A percentile compares a stretch with the other conserved stretches of the same genome.
Conservation (phyloP, 2,888 invertebrate genomes). For the Ennomos fuscantarius region DNA sequence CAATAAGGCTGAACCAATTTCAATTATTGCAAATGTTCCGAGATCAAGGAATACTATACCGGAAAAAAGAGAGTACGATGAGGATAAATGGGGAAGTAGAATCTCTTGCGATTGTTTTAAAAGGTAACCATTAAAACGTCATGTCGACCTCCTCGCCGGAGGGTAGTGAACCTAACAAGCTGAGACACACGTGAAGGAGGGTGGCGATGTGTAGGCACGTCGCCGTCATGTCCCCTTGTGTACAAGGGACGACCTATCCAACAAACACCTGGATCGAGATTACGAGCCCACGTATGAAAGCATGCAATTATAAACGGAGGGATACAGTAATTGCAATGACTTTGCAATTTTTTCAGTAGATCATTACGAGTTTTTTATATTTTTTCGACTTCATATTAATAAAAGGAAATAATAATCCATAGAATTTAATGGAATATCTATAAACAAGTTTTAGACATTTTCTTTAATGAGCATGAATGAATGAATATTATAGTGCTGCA, state of each 20-base stretch:
- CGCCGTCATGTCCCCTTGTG: slow-evolving; percentile 31
- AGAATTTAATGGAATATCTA: too few relatives aligned
- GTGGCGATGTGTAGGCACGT: slow-evolving; percentile 18
- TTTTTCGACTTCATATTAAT: too few relatives aligned
- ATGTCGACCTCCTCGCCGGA: slow-evolving; percentile 22
- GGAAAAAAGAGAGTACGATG: too few relatives aligned
- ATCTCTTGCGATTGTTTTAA: slow-evolving; percentile 11
- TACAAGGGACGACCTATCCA: slow-evolving; percentile 31
- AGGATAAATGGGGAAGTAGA: background rate
- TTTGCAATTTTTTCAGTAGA: slow-evolving; percentile 1
- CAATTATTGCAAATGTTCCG: too few relatives aligned
- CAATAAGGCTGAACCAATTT: too few relatives aligned
- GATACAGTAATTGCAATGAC: slow-evolving; percentile 30
- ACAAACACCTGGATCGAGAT: slow-evolving; percentile 43
- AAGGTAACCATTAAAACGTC: slow-evolving; percentile 22
- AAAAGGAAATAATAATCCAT: too few relatives aligned
- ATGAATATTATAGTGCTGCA: too few relatives aligned
- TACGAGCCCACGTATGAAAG: slow-evolving; percentile 21
- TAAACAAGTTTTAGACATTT: too few relatives aligned
- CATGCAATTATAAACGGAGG: slow-evolving; percentile 22
- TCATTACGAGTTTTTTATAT: too few relatives aligned
- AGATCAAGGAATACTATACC: too few relatives aligned
- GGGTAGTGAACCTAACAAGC: slow-evolving; percentile 34
- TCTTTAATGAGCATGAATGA: too few relatives aligned
- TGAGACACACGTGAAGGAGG: slow-evolving; percentile 32